Percentiles rank a stretch among this genome's conserved stretches.
Evolutionary conservation across 2,888 invertebrate species (phyloP).

Genomic region (Holacanthella duospinosa): DNA sequence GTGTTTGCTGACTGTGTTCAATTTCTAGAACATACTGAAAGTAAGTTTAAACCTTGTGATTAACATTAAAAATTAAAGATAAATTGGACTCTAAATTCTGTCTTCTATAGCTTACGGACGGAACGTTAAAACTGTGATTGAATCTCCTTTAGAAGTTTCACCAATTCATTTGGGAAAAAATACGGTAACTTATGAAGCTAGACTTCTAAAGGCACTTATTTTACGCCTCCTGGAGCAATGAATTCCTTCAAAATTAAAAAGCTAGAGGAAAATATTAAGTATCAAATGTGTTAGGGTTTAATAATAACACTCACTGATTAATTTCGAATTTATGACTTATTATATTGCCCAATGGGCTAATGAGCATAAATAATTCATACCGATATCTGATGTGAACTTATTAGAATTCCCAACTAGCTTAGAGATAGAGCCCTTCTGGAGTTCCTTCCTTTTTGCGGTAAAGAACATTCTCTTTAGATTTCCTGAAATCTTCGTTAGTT

Average conservation of each 20-base stretch:
- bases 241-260: slow-evolving; percentile 1
- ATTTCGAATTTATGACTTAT: background rate
- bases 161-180: slow-evolving; percentile 63
- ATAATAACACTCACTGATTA: background rate
- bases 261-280: too few relatives aligned
- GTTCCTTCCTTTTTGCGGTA: slow-evolving; percentile 99
- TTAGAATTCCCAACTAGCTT: too few relatives aligned
- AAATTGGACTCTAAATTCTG: slow-evolving; percentile 11
- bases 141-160: slow-evolving; percentile 64
- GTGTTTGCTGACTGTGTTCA: slow-evolving; percentile 76
- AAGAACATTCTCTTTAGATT: slow-evolving; percentile 97
- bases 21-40: slow-evolving; percentile 82
- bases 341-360: too few relatives aligned
- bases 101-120: slow-evolving; percentile 62
- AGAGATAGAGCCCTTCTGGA: slow-evolving; percentile 96
- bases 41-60: slow-evolving; percentile 42
- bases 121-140: slow-evolving; percentile 69
- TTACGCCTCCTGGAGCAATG: slow-evolving; percentile 47
- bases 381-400: too few relatives aligned
- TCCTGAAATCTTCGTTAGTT: slow-evolving; percentile 97
- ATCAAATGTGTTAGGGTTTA: too few relatives aligned
- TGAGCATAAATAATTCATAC: too few relatives aligned
- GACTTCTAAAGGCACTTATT: slow-evolving; percentile 69
- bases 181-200: slow-evolving; percentile 82
- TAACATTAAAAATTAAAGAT: background rate